These are phyloP conservation scores for Zygaena filipendulae DNA, from an alignment of 2,888 invertebrate species.

Conservation along the genomic window DNA sequence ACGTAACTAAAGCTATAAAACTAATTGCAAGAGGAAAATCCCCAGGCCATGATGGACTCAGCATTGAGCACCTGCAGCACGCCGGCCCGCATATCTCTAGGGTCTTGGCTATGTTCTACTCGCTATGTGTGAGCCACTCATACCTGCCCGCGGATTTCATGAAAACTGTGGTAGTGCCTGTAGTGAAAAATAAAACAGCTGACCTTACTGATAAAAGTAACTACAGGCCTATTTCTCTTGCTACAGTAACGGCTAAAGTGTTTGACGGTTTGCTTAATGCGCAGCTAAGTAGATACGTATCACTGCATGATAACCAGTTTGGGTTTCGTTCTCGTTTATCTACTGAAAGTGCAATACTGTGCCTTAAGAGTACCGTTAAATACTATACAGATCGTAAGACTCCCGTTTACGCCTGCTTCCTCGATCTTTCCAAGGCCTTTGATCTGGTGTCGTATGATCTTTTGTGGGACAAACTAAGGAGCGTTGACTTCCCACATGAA, in stretches of 20 bases:
- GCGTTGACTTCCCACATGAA: conserved; percentile 1
- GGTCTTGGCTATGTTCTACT: conserved; percentile 3
- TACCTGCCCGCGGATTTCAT: conserved; percentile 8
- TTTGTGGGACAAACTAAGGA: conserved; percentile 6
- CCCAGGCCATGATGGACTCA: conserved; percentile 6
- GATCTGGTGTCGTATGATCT: conserved; percentile 8
- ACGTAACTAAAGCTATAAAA: not conserved
- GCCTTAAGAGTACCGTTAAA: conserved; percentile 12
- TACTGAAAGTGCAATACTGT: conserved; percentile 9
- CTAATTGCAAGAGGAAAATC: conserved; percentile 3
- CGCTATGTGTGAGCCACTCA: conserved; percentile 7
- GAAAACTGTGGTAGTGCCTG: no score
- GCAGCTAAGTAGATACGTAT: not conserved
- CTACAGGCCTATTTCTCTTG: conserved; percentile 5
- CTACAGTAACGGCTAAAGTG: conserved; percentile 2
- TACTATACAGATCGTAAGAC: conserved; percentile 8
- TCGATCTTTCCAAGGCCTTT: conserved; percentile 9
- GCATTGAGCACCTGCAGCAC: conserved; percentile 7
- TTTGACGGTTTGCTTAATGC: conserved; percentile 4
- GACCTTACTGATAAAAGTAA: no score
- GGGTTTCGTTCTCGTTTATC: conserved; percentile 8
- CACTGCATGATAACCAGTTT: conserved; percentile 7
- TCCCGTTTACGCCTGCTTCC: no score
- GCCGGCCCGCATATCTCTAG: conserved; percentile 5
- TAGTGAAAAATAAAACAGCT: conserved; percentile 8